Evolutionary conservation across 2,797 vertebrate genomes (phyloP).

Genomic region (Acanthurus lineatus): DNA sequence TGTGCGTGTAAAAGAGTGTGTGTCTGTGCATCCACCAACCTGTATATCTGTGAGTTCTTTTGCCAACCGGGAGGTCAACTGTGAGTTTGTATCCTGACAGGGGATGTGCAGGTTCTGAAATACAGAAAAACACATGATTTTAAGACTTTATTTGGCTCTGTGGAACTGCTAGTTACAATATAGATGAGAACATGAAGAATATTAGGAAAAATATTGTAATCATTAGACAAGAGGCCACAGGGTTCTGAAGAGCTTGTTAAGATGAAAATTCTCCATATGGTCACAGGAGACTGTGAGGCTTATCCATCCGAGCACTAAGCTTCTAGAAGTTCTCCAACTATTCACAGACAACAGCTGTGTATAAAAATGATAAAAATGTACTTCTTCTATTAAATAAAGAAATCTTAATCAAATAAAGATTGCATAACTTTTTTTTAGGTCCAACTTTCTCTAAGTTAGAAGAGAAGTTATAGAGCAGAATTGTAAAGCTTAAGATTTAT

Average conservation of each 20-base stretch:
- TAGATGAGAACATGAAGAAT: conserved; percentile 12
- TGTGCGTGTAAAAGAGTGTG: conserved; percentile 8
- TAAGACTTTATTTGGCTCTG: not conserved
- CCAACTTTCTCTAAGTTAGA: too few relatives aligned
- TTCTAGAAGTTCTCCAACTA: conserved; percentile 5
- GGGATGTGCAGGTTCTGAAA: conserved; percentile 88
- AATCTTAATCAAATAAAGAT: not conserved
- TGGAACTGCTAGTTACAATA: not conserved
- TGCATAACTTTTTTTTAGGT: not conserved
- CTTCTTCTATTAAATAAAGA: not conserved
- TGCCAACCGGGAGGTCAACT: conserved; percentile 85
- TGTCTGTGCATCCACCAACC: conserved; percentile 73
- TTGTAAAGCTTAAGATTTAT: too few relatives aligned
- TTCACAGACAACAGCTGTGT: conserved; percentile 1
- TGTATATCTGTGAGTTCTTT: conserved; percentile 90
- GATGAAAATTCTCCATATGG: conserved; percentile 1
- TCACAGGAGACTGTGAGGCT: conserved; percentile 11
- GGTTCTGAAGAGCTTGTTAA: not conserved
- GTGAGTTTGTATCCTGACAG: conserved; percentile 84
- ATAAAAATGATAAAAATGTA: not conserved
- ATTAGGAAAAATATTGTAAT: conserved; percentile 16
- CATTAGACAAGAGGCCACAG: conserved; percentile 12
- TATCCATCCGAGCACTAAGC: conserved; percentile 1
- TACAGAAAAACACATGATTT: conserved; percentile 32
- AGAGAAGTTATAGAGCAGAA: too few relatives aligned